Percentiles rank a stretch among this genome's conserved stretches.
phyloP scores from a whole-genome alignment of 2,888 invertebrate genomes.

The Trypoxylon attenuatum region DNA sequence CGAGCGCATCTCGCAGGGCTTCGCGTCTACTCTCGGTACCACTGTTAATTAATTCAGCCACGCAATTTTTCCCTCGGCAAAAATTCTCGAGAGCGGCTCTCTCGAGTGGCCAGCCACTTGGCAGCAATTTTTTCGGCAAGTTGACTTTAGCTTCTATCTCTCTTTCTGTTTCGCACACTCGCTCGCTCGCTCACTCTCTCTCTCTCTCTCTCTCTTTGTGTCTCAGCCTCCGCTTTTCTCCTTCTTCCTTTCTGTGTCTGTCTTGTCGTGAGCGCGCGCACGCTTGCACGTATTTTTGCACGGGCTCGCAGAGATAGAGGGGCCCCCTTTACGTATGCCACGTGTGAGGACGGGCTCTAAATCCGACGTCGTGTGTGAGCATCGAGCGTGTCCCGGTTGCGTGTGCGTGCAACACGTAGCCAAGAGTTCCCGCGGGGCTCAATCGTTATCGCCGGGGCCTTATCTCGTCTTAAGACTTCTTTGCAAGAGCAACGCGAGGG shows the following conservation, averaged over 20 bases:
- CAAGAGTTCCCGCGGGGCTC: constrained; percentile 70
- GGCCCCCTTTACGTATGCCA: constrained; percentile 38
- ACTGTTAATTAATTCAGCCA: constrained; percentile 43
- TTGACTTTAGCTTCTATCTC: neutral
- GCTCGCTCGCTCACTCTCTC: neutral
- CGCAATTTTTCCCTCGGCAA: constrained; percentile 36
- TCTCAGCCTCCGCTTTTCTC: neutral
- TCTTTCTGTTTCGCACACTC: constrained; percentile 1
- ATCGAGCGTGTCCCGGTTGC: constrained; percentile 35
- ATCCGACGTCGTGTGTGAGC: constrained; percentile 43
- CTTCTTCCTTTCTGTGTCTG: neutral
- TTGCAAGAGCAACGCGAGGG: constrained; percentile 64
- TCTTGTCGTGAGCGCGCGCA: too few relatives aligned
- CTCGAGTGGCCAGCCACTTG: constrained; percentile 5
- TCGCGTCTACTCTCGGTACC: constrained; percentile 34
- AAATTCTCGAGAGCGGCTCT: constrained; percentile 14
- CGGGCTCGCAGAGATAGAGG: constrained; percentile 15
- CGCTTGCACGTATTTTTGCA: constrained; percentile 28
- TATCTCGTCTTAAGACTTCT: constrained; percentile 70
- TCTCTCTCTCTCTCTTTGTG: neutral
- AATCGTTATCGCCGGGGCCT: constrained; percentile 72
- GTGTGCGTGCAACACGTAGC: constrained; percentile 59
- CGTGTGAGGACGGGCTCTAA: constrained; percentile 43
- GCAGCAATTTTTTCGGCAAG: constrained; percentile 22
- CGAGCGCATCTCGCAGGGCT: neutral